These are phyloP conservation scores for Eutolmus rufibarbis DNA, from an alignment of 2,888 invertebrate genomes.

Conservation along the genomic window DNA sequence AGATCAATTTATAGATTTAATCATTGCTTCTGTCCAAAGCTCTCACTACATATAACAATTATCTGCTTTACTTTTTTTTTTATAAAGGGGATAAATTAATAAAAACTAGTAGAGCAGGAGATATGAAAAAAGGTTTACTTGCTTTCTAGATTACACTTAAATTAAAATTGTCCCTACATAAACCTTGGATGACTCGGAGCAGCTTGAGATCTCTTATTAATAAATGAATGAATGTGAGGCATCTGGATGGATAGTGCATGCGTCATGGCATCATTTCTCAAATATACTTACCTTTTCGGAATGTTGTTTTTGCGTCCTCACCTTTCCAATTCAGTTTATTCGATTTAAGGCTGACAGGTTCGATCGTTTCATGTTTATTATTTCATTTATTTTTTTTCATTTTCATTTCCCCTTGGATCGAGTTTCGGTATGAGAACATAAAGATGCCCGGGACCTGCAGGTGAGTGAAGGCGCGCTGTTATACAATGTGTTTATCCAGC, in stretches of 20 bases:
- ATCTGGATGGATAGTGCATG: conserved; percentile 26
- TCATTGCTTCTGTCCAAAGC: not conserved
- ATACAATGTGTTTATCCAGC: conserved; percentile 34
- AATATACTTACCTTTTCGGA: conserved; percentile 22
- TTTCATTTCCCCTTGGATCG: not conserved
- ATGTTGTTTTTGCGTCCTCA: conserved; percentile 33
- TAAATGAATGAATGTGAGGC: not conserved
- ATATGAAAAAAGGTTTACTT: not conserved
- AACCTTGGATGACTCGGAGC: not conserved
- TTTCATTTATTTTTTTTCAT: not conserved
- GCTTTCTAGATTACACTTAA: not conserved
- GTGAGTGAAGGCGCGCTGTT: conserved; percentile 12
- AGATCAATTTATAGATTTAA: not conserved
- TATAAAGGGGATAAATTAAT: not conserved
- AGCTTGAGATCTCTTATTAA: not conserved
- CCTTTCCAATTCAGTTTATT: conserved; percentile 22
- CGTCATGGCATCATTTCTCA: conserved; percentile 45
- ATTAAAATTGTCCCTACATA: not conserved
- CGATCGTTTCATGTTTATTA: not conserved
- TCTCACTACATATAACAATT: not conserved
- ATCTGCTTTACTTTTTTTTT: not conserved
- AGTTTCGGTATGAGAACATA: not conserved
- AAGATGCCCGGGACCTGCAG: not conserved
- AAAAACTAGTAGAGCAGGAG: not conserved
- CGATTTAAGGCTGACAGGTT: conserved; percentile 7